phyloP scores from a whole-genome alignment of 2,888 invertebrate genomes.

The Yponomeuta plumbellus region DNA sequence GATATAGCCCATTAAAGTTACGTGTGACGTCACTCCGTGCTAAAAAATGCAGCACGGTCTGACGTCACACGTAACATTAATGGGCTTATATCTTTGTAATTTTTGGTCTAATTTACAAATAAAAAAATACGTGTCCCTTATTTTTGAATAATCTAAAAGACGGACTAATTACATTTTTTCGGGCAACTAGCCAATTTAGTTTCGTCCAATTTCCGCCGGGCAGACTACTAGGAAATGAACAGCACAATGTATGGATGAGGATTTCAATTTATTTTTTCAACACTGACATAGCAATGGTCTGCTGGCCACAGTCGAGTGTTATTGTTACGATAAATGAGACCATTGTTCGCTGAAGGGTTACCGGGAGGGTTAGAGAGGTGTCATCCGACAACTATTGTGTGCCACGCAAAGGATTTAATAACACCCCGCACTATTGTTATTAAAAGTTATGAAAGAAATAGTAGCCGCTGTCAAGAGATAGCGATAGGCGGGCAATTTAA shows the following conservation, averaged over 20 bases:
- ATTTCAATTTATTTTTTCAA: conserved; percentile 34
- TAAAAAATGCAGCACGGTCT: too few species aligned
- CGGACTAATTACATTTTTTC: too few species aligned
- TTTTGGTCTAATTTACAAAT: too few species aligned
- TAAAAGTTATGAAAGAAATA: conserved; percentile 22
- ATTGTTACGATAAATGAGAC: conserved; percentile 64
- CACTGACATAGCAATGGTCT: conserved; percentile 36
- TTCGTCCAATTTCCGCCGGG: not conserved
- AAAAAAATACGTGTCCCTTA: too few species aligned
- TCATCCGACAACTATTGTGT: conserved; percentile 58
- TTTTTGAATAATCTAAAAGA: too few species aligned
- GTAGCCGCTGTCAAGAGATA: not conserved
- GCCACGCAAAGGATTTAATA: conserved; percentile 50
- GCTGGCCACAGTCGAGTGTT: conserved; percentile 43
- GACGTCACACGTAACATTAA: too few species aligned
- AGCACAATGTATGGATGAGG: conserved; percentile 1
- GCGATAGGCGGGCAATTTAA: not conserved
- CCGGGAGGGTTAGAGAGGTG: conserved; percentile 33
- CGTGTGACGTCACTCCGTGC: too few species aligned
- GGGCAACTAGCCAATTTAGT: not conserved
- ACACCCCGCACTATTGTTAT: conserved; percentile 40
- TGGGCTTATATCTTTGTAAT: too few species aligned
- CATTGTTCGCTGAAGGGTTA: conserved; percentile 51
- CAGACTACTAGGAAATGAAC: not conserved
- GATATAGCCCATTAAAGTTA: too few species aligned